Evolutionary conservation across 2,797 vertebrate species (phyloP), one percentile per base, ranked within the genome.

Genomic region (Pelobates cultripes): DNA sequence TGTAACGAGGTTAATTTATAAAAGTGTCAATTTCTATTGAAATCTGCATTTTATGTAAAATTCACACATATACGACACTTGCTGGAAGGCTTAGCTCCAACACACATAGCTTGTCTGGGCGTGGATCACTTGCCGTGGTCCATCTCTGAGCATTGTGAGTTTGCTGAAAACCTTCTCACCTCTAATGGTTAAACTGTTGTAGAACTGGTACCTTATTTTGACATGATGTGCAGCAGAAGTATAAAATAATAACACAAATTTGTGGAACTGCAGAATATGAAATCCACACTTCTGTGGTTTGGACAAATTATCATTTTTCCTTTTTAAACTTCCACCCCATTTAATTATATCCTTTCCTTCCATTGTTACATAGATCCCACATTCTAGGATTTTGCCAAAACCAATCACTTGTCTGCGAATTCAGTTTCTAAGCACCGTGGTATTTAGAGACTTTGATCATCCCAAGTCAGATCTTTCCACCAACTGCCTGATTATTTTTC

Each of bases 271-370:
- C n/a, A 14, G 81, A 61, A 53, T 63, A 44, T 71, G 77, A 71
- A 79, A 83, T 83, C 82, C 47, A 83, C 64, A 78, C 82, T 79
- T 70, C 40, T 73, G 77, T 64, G 82, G 82, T 83, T 79, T 83
- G 82, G 77, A 75, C 53, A 79, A 73, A 83, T 79, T 55, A 70
- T 83, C 77, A 70, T 83, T 78, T 82, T 82, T 69, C 81, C 76
- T 41, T 75, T 75, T 79, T 79, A 64, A 57, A 53, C 67, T 70
- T 79, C 82, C 77, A 75, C 43, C 73, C 71, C 57, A 69, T 10
- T 63, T 83, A 79, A 83, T 83, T 75, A 75, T 78, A 79, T 78
- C 70, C 77, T 83, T 83, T 74, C 71, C 66, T 57, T 75, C 77
- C 72, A 83, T 83, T 83, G 82, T 83, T 83, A 63, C 77, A 70